These are phyloP conservation scores for Cryptomyrus ogoouensis DNA, from an alignment of 2,113 vertebrate genomes.

Conservation along the genomic window DNA sequence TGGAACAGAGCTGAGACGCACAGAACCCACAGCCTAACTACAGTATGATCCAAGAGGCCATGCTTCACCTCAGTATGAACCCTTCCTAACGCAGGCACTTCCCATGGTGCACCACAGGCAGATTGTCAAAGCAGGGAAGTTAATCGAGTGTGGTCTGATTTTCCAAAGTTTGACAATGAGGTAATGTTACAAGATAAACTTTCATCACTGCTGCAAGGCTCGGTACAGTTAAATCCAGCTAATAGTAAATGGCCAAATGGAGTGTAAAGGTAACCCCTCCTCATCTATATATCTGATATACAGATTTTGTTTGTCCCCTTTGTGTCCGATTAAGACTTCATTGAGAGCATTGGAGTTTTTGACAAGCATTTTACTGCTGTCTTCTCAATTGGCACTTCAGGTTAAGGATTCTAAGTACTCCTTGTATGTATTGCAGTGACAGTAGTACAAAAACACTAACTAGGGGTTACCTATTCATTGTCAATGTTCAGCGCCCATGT, in stretches of 20 bases:
- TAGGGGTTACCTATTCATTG: constrained; percentile 45
- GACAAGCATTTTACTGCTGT: not conserved
- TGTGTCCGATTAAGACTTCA: not conserved
- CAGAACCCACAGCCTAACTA: not conserved
- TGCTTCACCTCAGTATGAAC: not conserved
- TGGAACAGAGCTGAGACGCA: not conserved
- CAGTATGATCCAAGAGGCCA: not conserved
- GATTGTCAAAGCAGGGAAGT: not conserved
- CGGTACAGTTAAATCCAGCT: not conserved
- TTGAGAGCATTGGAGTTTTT: not conserved
- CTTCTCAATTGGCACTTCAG: not conserved
- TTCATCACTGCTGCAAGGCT: not conserved
- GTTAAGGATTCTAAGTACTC: not conserved
- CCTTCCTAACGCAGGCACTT: not conserved
- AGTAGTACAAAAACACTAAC: not conserved
- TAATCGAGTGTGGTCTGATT: not conserved
- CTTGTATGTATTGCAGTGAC: not conserved
- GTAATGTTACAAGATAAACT: not conserved
- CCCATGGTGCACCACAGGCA: not conserved
- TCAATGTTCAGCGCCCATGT: constrained; percentile 59
- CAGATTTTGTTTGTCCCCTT: not conserved
- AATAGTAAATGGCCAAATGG: not conserved
- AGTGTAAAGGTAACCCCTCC: not conserved
- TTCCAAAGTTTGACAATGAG: not conserved
- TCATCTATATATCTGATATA: not conserved